A percentile compares a stretch with the other conserved stretches of the same genome.
These are phyloP conservation scores for Nycteola revayana DNA, from an alignment of 2,888 invertebrate species.

Conservation along the genomic window DNA sequence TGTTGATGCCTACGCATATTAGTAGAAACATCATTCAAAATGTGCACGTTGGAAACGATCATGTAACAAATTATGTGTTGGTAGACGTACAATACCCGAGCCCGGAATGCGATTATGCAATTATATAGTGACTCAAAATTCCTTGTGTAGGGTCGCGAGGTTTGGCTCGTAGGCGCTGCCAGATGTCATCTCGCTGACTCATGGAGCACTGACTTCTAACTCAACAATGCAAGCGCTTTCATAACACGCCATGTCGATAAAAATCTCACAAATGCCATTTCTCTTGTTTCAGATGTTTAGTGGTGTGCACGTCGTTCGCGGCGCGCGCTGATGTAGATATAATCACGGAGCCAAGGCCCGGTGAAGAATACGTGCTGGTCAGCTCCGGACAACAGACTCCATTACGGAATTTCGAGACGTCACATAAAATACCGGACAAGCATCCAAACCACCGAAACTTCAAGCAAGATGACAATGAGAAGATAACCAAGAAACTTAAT, in stretches of 20 bases:
- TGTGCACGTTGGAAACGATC: slow-evolving; percentile 36
- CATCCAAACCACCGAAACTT: slow-evolving; percentile 60
- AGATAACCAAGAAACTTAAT: slow-evolving; percentile 62
- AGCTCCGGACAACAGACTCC: slow-evolving; percentile 78
- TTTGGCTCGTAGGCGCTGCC: slow-evolving; percentile 54
- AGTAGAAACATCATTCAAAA: slow-evolving; percentile 37
- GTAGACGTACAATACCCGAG: slow-evolving; percentile 39
- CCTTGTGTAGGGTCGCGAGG: slow-evolving; percentile 44
- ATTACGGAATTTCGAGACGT: slow-evolving; percentile 84
- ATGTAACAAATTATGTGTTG: slow-evolving; percentile 32
- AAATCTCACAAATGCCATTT: slow-evolving; percentile 33
- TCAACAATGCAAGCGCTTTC: slow-evolving; percentile 46
- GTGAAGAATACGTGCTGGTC: slow-evolving; percentile 85
- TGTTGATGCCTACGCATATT: slow-evolving; percentile 28
- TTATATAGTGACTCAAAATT: slow-evolving; percentile 60
- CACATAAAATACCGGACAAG: slow-evolving; percentile 86
- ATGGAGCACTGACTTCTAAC: slow-evolving; percentile 53
- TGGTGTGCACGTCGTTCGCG: slow-evolving; percentile 67
- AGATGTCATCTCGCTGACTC: slow-evolving; percentile 69
- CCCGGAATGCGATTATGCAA: slow-evolving; percentile 59
- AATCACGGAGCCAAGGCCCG: slow-evolving; percentile 84
- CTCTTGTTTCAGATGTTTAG: slow-evolving; percentile 78
- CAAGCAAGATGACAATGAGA: slow-evolving; percentile 67
- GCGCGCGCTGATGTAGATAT: slow-evolving; percentile 80
- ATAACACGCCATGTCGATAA: slow-evolving; percentile 40